Conservation (phyloP, 92 coral and sea anemone species). For the Zoanthus sansibaricus region DNA sequence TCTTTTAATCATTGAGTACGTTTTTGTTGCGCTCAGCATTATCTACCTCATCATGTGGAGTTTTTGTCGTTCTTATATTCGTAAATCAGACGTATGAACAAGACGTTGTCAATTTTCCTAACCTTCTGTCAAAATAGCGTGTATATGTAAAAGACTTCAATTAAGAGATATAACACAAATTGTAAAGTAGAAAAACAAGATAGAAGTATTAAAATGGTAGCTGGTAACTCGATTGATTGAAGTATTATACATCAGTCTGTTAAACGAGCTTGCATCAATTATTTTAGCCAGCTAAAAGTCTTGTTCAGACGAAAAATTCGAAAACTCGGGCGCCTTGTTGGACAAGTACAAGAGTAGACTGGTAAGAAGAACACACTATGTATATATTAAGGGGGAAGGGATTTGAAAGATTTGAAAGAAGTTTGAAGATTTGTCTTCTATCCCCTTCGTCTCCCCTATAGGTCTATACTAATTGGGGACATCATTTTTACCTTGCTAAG, state of each 20-base stretch:
- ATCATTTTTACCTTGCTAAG: too few relatives aligned
- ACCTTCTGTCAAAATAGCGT: background rate
- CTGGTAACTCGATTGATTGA: background rate
- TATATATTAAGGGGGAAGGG: too few relatives aligned
- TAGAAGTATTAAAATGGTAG: background rate
- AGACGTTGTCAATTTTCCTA: background rate
- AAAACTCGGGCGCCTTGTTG: too few relatives aligned
- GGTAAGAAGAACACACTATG: too few relatives aligned
- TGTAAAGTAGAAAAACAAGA: background rate
- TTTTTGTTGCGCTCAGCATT: background rate
- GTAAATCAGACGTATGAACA: slow-evolving; percentile 31
- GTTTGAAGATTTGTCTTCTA: too few relatives aligned
- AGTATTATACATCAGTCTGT: background rate
- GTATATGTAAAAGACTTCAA: background rate
- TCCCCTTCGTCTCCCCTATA: too few relatives aligned
- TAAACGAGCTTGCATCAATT: background rate
- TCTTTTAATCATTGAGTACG: slow-evolving; percentile 25
- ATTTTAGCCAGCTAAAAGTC: too few relatives aligned
- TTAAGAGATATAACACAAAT: background rate
- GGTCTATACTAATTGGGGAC: too few relatives aligned
- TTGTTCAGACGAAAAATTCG: too few relatives aligned
- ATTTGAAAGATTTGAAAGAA: too few relatives aligned
- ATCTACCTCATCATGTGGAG: slow-evolving; percentile 32
- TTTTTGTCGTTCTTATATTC: slow-evolving; percentile 25
- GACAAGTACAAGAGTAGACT: too few relatives aligned